Evolutionary conservation across 2,888 invertebrate species (phyloP), one percentile per base, ranked within the genome.

Genomic region (Machimus atricapillus): DNA sequence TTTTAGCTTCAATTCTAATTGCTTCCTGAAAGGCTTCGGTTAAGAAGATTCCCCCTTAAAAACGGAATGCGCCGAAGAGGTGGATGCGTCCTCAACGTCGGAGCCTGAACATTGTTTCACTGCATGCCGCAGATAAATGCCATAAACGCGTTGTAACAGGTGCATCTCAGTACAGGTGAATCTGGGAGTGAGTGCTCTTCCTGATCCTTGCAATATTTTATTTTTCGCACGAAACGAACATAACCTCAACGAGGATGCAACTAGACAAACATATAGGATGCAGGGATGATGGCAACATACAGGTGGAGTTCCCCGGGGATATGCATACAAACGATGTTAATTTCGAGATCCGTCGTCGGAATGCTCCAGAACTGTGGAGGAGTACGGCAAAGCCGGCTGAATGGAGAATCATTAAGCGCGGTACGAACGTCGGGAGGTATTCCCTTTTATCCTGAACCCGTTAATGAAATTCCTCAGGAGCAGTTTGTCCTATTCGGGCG

Each of bases 261-360:
- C 66, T 66, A 66, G 66, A 66, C 23, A 66, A 43, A 19, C 8
- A 9, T 23, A 23, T 1, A 66, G 66, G n/a, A 23, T 66, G 66
- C 23, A 66, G 66, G 23, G 19, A 6, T 12, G 43, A 14, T 46
- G 14, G 43, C 27, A 66, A 27, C 66, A 66, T 66, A 66, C 66
- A 66, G 66, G 8, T 23, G 27, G 6, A 66, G 27, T 37, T 76
- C 76, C 76, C 76, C 8, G 27, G 76, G 76, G 76, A 76, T 76
- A 76, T 76, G 76, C 76, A 76, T 76, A 83, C 56, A 86, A 82
- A 82, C 82, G 82, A 82, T 58, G 82, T 82, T 82, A 82, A 82
- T 82, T 82, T 82, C 40, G 82, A 66, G 81, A 81, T 81, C 43
- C 34, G 76, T 66, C 66, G 23, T 23, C 66, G 66, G 66, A 27